phyloP scores from a whole-genome alignment of 2,888 invertebrate species.

The Caenorhabditis sinica region DNA sequence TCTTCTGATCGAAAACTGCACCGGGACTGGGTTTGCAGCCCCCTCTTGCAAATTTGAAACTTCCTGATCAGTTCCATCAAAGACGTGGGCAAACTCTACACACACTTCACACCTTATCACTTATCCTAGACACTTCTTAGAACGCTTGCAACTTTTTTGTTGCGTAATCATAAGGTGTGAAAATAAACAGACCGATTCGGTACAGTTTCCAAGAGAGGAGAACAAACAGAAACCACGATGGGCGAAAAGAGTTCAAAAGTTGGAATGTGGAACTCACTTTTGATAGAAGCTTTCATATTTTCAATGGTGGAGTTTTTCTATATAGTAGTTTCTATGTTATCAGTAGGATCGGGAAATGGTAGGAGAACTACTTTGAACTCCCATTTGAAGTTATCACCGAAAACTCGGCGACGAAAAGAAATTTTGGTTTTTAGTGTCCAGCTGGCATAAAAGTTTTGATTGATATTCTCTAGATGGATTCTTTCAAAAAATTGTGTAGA shows the following conservation, averaged over 20 bases:
- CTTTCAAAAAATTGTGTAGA: conserved; percentile 15
- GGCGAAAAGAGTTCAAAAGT: conserved; percentile 38
- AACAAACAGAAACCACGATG: conserved; percentile 25
- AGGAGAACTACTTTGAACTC: conserved; percentile 26
- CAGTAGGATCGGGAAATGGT: neutral
- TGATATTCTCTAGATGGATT: conserved; percentile 16
- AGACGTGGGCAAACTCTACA: conserved; percentile 1
- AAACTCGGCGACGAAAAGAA: conserved; percentile 25
- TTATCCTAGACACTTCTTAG: conserved; percentile 30
- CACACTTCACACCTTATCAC: conserved; percentile 11
- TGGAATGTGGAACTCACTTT: conserved; percentile 19
- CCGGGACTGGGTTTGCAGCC: too few relatives aligned
- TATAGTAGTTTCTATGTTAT: neutral
- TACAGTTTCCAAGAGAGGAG: conserved; percentile 10
- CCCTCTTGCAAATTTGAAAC: neutral
- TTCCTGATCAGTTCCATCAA: neutral
- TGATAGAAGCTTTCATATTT: neutral
- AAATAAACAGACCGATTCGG: conserved; percentile 27
- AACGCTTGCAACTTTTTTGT: conserved; percentile 33
- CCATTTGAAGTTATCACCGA: conserved; percentile 16
- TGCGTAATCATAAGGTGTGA: conserved; percentile 44
- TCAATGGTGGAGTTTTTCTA: neutral
- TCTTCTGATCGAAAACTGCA: too few relatives aligned
- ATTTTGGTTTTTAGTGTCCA: neutral
- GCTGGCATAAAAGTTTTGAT: neutral